Conservation (phyloP, 2,888 invertebrate species). For the Oscheius myriophilus region DNA sequence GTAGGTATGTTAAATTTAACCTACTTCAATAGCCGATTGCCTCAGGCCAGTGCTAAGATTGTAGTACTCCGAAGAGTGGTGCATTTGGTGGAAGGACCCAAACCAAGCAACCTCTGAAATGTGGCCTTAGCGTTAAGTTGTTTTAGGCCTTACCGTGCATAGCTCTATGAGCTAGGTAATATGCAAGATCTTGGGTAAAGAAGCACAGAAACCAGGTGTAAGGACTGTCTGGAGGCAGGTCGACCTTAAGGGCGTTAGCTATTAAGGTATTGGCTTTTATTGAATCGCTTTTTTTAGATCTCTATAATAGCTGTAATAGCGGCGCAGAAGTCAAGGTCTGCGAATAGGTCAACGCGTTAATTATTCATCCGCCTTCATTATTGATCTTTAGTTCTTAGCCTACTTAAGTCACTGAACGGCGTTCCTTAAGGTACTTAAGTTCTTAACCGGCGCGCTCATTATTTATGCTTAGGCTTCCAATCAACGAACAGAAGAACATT, state of each 20-base stretch:
- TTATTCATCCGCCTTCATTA: too few relatives aligned
- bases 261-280: background rate
- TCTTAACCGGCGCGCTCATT: too few relatives aligned
- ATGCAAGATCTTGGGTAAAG: constrained; percentile 83
- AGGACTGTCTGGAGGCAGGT: constrained; percentile 72
- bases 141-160: constrained; percentile 79
- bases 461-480: too few relatives aligned
- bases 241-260: constrained; percentile 68
- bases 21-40: constrained; percentile 76
- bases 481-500: too few relatives aligned
- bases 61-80: constrained; percentile 88
- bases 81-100: constrained; percentile 89
- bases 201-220: constrained; percentile 81
- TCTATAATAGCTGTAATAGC: too few relatives aligned
- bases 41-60: constrained; percentile 84
- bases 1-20: background rate
- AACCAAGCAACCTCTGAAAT: constrained; percentile 82
- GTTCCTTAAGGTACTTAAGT: too few relatives aligned
- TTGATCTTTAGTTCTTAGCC: too few relatives aligned
- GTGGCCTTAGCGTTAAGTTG: too few relatives aligned
- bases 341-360: too few relatives aligned
- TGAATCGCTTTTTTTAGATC: too few relatives aligned
- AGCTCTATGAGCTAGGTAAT: constrained; percentile 88
- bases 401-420: too few relatives aligned
- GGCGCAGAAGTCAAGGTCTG: too few relatives aligned